phyloP scores from a whole-genome alignment of 2,797 vertebrate genomes.

The Sebastes diploproa region DNA sequence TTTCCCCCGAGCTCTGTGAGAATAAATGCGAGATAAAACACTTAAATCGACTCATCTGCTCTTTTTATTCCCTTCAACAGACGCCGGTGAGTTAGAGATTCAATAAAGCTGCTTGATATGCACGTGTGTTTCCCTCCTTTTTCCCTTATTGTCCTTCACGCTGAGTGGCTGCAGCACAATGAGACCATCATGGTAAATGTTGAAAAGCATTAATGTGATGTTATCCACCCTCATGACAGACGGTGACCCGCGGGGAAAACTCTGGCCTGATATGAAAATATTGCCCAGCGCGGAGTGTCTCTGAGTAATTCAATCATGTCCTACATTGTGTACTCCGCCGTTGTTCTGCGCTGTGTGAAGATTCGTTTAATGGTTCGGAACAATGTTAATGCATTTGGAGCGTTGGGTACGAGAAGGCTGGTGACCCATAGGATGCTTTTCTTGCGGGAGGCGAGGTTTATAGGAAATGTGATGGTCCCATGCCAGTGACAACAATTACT shows the following conservation, averaged over 20 bases:
- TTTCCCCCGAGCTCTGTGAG: slow-evolving; percentile 34
- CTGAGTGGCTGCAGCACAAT: slow-evolving; percentile 48
- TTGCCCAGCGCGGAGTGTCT: slow-evolving; percentile 29
- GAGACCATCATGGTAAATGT: slow-evolving; percentile 46
- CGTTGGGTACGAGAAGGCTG: not conserved
- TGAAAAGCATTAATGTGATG: slow-evolving; percentile 64
- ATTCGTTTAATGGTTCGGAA: slow-evolving; percentile 60
- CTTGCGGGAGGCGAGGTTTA: not conserved
- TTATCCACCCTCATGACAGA: slow-evolving; percentile 44
- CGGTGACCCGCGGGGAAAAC: slow-evolving; percentile 45
- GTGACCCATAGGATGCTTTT: slow-evolving; percentile 20
- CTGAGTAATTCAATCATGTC: slow-evolving; percentile 62
- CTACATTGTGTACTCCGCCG: slow-evolving; percentile 39
- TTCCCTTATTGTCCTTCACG: slow-evolving; percentile 54
- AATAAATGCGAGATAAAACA: slow-evolving; percentile 45
- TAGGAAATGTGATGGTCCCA: not conserved
- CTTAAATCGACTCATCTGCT: slow-evolving; percentile 29
- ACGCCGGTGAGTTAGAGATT: slow-evolving; percentile 3
- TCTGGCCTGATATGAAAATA: slow-evolving; percentile 50
- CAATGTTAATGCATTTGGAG: slow-evolving; percentile 49
- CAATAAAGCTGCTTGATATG: slow-evolving; percentile 46
- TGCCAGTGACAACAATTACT: not conserved
- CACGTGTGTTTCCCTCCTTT: slow-evolving; percentile 16
- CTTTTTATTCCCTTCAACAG: not conserved
- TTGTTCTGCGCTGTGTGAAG: slow-evolving; percentile 26